phyloP scores from a whole-genome alignment of 2,797 vertebrate genomes.

The Phataginus tricuspis region DNA sequence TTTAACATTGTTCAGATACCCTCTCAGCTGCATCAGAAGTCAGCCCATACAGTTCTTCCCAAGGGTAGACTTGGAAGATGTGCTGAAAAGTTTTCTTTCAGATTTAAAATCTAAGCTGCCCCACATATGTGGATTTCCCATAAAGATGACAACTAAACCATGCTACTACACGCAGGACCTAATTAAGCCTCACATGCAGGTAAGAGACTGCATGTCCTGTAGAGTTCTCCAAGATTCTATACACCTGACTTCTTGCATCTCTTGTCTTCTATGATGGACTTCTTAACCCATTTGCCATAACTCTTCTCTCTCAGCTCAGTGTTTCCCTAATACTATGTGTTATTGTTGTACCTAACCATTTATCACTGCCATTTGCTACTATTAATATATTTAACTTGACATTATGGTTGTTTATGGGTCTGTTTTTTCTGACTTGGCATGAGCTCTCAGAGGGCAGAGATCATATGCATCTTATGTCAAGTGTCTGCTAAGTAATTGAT shows the following conservation, averaged over 20 bases:
- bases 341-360: not conserved
- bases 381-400: not conserved
- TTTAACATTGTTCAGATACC: constrained; percentile 89
- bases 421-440: not conserved
- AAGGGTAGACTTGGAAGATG: constrained; percentile 86
- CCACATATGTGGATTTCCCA: constrained; percentile 90
- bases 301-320: not conserved
- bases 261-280: not conserved
- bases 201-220: constrained; percentile 56
- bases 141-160: constrained; percentile 88
- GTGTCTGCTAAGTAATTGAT: not conserved
- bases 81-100: constrained; percentile 88
- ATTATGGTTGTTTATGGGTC: not conserved
- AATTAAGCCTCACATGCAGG: constrained; percentile 76
- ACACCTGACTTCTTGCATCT: not conserved
- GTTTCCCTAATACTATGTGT: not conserved
- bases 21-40: constrained; percentile 92
- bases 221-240: not conserved
- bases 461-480: not conserved
- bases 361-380: not conserved
- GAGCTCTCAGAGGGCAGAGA: not conserved
- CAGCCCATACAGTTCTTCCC: constrained; percentile 91
- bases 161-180: constrained; percentile 85
- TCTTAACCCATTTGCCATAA: not conserved
- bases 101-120: constrained; percentile 87